These are phyloP conservation scores for Drosophila ochracea DNA, from an alignment of 2,888 invertebrate species.

Conservation along the genomic window DNA sequence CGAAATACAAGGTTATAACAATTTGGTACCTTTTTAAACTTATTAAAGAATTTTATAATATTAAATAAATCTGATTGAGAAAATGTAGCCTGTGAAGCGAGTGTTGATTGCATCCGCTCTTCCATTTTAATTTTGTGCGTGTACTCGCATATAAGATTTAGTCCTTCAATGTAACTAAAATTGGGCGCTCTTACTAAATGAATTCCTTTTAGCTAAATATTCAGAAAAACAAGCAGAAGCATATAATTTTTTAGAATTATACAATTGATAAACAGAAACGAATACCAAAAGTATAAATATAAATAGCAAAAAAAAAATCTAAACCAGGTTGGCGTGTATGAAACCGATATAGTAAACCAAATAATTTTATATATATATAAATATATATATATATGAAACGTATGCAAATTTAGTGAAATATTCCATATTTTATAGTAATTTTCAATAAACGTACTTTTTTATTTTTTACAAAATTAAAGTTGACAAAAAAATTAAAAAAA, in stretches of 20 bases:
- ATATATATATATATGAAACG: conserved; percentile 44
- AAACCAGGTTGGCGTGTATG: conserved; percentile 62
- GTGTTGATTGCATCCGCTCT: conserved; percentile 54
- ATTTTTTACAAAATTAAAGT: conserved; percentile 81
- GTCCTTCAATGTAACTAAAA: conserved; percentile 70
- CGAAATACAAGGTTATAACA: conserved; percentile 68
- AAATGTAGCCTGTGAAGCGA: conserved; percentile 73
- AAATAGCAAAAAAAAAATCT: conserved; percentile 44
- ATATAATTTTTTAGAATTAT: conserved; percentile 81
- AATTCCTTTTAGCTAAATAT: conserved; percentile 85
- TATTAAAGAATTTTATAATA: conserved; percentile 66
- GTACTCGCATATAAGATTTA: conserved; percentile 51
- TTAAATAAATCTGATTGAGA: conserved; percentile 55
- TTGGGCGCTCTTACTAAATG: conserved; percentile 79
- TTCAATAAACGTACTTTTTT: conserved; percentile 79
- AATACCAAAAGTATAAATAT: conserved; percentile 50
- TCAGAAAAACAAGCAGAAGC: conserved; percentile 67
- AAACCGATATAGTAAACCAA: conserved; percentile 69
- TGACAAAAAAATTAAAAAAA: conserved; percentile 50
- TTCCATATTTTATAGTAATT: conserved; percentile 79
- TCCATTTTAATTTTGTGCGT: conserved; percentile 69
- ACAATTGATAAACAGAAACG: conserved; percentile 59
- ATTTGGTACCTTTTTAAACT: conserved; percentile 82
- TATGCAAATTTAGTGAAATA: conserved; percentile 69
- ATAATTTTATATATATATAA: conserved; percentile 54